A percentile compares a stretch with the other conserved stretches of the same genome.
Evolutionary conservation across 2,113 vertebrate genomes (phyloP).

Genomic region (Corynorhinus townsendii): DNA sequence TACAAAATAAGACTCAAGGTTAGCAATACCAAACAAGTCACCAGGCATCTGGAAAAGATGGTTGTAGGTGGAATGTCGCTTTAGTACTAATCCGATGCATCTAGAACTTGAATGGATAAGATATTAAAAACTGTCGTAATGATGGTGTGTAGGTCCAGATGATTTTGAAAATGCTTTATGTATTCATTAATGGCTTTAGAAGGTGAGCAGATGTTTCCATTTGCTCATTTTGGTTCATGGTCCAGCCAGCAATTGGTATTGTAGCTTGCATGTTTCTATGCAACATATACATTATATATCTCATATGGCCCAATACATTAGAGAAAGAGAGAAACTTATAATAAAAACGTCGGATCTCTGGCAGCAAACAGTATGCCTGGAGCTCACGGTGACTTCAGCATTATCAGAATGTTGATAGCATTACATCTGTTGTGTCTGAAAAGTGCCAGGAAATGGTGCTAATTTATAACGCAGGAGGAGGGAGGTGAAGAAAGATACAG

Average conservation of each 20-base stretch:
- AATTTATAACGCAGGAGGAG: conserved; percentile 72
- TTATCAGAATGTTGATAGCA: conserved; percentile 62
- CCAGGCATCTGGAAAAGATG: neutral
- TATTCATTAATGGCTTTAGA: conserved; percentile 25
- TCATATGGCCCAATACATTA: neutral
- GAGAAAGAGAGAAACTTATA: conserved; percentile 47
- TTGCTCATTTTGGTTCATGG: conserved; percentile 13
- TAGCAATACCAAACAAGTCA: neutral
- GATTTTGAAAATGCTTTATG: neutral
- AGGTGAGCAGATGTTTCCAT: conserved; percentile 36
- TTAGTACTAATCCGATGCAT: neutral
- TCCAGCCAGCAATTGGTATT: neutral
- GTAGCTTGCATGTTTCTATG: neutral
- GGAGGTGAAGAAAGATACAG: conserved; percentile 51
- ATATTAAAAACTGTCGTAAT: neutral
- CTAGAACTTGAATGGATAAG: neutral
- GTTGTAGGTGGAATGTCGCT: neutral
- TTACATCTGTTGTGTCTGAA: conserved; percentile 70
- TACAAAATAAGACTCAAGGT: neutral
- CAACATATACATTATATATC: neutral
- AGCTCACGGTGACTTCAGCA: conserved; percentile 56
- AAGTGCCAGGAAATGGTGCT: conserved; percentile 71
- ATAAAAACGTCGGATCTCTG: conserved; percentile 58
- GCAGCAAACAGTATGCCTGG: conserved; percentile 46
- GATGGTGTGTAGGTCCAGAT: neutral